These are phyloP conservation scores for Hafferia zeledoni DNA, from an alignment of 2,797 vertebrate genomes.

Conservation along the genomic window DNA sequence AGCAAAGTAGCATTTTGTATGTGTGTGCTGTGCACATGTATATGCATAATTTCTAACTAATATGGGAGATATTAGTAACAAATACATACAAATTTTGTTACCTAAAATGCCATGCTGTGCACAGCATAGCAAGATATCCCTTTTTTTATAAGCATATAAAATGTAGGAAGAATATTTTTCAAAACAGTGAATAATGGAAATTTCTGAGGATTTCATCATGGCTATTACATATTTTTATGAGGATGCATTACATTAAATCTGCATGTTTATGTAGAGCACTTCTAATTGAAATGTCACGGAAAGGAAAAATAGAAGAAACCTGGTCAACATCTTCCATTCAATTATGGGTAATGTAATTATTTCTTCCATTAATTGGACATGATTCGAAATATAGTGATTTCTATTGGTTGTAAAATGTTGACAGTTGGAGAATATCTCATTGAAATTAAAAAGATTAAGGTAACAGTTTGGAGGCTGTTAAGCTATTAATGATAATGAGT, in stretches of 20 bases:
- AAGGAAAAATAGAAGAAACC: constrained; percentile 14
- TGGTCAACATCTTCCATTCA: constrained; percentile 27
- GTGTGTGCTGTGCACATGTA: not conserved
- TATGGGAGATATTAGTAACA: not conserved
- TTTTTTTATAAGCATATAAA: not conserved
- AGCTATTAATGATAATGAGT: constrained; percentile 34
- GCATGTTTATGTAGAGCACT: not conserved
- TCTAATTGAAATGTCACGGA: not conserved
- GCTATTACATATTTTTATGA: not conserved
- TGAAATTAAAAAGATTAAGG: constrained; percentile 38
- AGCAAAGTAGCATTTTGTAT: not conserved
- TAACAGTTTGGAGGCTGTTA: constrained; percentile 23
- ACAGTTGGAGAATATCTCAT: not conserved
- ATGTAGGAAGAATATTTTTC: not conserved
- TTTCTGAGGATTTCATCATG: not conserved
- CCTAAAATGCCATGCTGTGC: not conserved
- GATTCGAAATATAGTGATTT: constrained; percentile 37
- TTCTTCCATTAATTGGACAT: constrained; percentile 30
- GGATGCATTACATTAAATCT: not conserved
- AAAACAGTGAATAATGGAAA: not conserved
- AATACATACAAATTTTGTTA: not conserved
- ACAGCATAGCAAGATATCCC: not conserved
- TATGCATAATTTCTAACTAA: not conserved
- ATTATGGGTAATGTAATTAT: constrained; percentile 37
- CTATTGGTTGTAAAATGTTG: constrained; percentile 40